Conservation (phyloP, 1,140 invertebrate species). For the Cyclina sinensis region DNA sequence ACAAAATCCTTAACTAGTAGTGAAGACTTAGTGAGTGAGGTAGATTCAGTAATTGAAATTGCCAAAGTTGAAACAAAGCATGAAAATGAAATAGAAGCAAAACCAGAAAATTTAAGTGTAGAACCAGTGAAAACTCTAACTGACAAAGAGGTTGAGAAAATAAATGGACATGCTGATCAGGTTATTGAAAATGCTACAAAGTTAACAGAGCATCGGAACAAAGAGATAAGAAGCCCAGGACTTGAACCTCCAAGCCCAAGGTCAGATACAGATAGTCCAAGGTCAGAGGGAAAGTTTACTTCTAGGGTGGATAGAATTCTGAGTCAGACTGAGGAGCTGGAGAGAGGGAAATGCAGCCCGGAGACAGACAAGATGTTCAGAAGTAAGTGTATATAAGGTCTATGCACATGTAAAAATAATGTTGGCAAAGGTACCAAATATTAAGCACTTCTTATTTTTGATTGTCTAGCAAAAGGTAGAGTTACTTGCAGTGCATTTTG, state of each 20-base stretch:
- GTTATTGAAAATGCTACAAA: background rate
- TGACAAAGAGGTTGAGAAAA: background rate
- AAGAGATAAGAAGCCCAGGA: background rate
- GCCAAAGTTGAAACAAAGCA: background rate
- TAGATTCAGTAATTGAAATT: background rate
- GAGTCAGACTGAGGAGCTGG: conserved; percentile 7
- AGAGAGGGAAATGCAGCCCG: conserved; percentile 45
- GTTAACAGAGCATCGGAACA: background rate
- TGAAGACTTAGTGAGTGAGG: background rate
- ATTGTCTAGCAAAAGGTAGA: too few species aligned
- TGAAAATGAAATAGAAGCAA: background rate
- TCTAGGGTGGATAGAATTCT: conserved; percentile 58
- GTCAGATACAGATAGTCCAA: background rate
- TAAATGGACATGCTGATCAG: conserved; percentile 11
- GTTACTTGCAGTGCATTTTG: too few species aligned
- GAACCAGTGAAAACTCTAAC: background rate
- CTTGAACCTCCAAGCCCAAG: background rate
- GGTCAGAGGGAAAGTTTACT: background rate
- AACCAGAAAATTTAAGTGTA: background rate
- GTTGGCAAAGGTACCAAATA: background rate
- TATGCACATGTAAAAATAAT: background rate
- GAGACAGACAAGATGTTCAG: conserved; percentile 58
- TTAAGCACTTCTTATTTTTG: too few species aligned
- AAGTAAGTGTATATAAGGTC: conserved; percentile 63
- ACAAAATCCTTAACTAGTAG: conserved; percentile 3